Conservation (phyloP, 2,797 vertebrate species). For the Poeciliopsis turneri region DNA sequence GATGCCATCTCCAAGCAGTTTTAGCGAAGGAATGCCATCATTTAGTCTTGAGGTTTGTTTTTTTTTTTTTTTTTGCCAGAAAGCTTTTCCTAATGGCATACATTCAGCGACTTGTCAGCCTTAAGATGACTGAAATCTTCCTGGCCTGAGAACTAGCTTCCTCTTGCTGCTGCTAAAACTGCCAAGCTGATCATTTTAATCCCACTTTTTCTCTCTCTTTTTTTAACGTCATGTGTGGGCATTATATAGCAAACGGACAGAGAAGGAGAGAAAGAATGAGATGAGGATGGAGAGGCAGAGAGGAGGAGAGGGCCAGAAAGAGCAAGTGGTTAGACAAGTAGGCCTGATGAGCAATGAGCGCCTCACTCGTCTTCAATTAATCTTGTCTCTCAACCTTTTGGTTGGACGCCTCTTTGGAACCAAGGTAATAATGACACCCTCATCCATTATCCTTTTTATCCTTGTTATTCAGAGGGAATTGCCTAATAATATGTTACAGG, state of each 20-base stretch:
- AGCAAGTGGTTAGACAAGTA: conserved; percentile 63
- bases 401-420: conserved; percentile 88
- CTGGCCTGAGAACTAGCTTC: conserved; percentile 69
- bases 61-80: conserved; percentile 59
- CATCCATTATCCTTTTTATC: conserved; percentile 99
- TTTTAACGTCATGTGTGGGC: conserved; percentile 50
- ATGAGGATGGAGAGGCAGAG: conserved; percentile 63
- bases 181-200: conserved; percentile 75
- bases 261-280: conserved; percentile 56
- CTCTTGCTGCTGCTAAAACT: conserved; percentile 67
- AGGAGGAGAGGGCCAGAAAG: conserved; percentile 62
- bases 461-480: conserved; percentile 94
- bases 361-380: conserved; percentile 94
- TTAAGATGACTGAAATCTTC: conserved; percentile 82
- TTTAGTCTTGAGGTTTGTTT: conserved; percentile 63
- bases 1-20: conserved; percentile 73
- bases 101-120: conserved; percentile 79
- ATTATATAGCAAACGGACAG: conserved; percentile 45
- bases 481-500: conserved; percentile 98
- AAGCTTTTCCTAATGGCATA: conserved; percentile 80
- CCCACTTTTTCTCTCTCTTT: conserved; percentile 46
- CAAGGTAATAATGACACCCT: conserved; percentile 94
- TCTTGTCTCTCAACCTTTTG: conserved; percentile 96
- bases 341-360: conserved; percentile 81
- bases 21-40: conserved; percentile 72